A percentile compares a stretch with the other conserved stretches of the same genome.
Evolutionary conservation across 2,113 vertebrate species (phyloP).

Genomic region (Pluvianellus socialis): DNA sequence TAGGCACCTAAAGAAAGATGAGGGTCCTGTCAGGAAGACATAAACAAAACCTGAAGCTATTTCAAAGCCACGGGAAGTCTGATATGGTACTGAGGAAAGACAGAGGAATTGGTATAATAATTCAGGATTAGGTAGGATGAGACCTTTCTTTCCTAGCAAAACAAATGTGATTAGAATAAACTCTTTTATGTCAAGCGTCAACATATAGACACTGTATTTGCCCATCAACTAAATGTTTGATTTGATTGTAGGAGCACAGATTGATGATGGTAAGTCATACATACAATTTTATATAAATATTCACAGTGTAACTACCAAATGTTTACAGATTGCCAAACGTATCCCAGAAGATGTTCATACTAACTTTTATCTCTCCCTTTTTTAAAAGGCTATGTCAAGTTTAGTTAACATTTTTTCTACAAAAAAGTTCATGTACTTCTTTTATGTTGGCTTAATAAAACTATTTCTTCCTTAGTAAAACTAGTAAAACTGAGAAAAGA

Average conservation of each 20-base stretch:
- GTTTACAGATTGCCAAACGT: background rate
- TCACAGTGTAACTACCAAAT: background rate
- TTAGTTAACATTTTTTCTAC: background rate
- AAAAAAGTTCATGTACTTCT: background rate
- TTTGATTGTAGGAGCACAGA: conserved; percentile 31
- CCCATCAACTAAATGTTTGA: conserved; percentile 12
- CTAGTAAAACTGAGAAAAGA: background rate
- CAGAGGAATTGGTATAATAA: conserved; percentile 58
- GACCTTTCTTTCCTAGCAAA: conserved; percentile 50
- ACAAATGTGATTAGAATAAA: conserved; percentile 59
- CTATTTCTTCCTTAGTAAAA: background rate
- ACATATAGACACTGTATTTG: background rate
- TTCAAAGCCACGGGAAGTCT: conserved; percentile 35
- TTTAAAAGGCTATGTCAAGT: background rate
- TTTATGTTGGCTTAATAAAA: background rate
- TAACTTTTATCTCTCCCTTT: background rate
- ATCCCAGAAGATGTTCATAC: background rate
- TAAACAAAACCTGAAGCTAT: conserved; percentile 65
- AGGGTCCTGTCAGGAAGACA: conserved; percentile 46
- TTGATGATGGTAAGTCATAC: conserved; percentile 21
- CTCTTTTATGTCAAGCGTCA: conserved; percentile 48
- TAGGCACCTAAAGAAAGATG: conserved; percentile 60
- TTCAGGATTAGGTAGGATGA: conserved; percentile 66
- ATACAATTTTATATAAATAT: conserved; percentile 29
- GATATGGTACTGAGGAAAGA: conserved; percentile 59